Conservation (phyloP, 2,113 vertebrate species). For the Seriola quinqueradiata region DNA sequence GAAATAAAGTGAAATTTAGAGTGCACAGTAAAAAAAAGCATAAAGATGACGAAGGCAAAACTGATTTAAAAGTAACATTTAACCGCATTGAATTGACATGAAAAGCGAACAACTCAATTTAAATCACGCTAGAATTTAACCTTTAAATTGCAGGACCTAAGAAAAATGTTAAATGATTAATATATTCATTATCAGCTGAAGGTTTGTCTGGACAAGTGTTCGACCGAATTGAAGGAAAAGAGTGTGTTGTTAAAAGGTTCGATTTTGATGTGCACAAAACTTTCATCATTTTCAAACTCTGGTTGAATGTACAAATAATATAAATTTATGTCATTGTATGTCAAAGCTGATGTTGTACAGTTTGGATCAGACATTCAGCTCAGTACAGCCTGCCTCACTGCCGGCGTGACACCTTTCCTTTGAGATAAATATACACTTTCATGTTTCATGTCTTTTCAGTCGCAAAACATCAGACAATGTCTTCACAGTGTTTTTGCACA, state of each 20-base stretch:
- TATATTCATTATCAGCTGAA: slow-evolving; percentile 1
- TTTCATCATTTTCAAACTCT: slow-evolving; percentile 28
- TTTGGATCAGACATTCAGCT: slow-evolving; percentile 51
- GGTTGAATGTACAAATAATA: slow-evolving; percentile 34
- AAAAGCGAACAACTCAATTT: neutral
- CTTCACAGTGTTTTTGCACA: slow-evolving; percentile 78
- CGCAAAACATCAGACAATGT: slow-evolving; percentile 34
- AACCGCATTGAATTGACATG: neutral
- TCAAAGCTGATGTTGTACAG: slow-evolving; percentile 51
- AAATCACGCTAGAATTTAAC: neutral
- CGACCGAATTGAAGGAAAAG: slow-evolving; percentile 40
- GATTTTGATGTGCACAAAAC: slow-evolving; percentile 17
- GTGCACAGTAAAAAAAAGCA: neutral
- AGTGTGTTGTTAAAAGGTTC: slow-evolving; percentile 18
- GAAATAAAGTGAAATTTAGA: neutral
- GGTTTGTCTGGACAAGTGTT: slow-evolving; percentile 28
- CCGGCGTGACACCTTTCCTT: slow-evolving; percentile 45
- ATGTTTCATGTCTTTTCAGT: slow-evolving; percentile 27
- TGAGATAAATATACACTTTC: slow-evolving; percentile 39
- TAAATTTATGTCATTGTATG: slow-evolving; percentile 45
- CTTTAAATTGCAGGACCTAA: slow-evolving; percentile 6
- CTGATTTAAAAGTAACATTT: neutral
- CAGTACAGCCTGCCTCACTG: slow-evolving; percentile 20
- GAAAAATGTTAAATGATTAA: neutral
- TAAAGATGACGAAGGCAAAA: neutral